These are phyloP conservation scores for Dromaius novaehollandiae DNA, from an alignment of 2,113 vertebrate species.

Conservation along the genomic window DNA sequence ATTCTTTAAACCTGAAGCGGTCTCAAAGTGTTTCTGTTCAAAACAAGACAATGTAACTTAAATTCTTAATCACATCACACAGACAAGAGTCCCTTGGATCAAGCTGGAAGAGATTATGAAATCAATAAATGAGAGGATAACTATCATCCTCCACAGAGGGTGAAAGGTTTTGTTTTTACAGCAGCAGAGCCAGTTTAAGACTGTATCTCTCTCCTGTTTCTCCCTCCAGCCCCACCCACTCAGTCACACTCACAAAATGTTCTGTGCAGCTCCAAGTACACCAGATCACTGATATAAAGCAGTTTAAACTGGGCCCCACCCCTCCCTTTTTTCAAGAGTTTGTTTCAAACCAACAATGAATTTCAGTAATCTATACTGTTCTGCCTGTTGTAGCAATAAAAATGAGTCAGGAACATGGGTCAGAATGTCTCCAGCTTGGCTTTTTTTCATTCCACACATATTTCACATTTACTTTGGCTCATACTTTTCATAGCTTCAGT, in stretches of 20 bases:
- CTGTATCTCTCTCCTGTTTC: neutral
- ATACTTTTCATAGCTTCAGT: neutral
- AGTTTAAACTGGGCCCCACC: neutral
- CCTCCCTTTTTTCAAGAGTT: neutral
- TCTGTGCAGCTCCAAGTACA: neutral
- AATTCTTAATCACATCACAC: neutral
- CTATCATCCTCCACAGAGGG: neutral
- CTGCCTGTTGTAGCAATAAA: neutral
- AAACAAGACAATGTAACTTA: neutral
- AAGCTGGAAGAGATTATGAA: neutral
- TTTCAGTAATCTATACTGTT: neutral
- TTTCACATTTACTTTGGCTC: neutral
- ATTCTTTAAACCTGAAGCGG: neutral
- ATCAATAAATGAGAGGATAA: neutral
- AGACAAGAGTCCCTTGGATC: neutral
- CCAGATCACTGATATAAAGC: neutral
- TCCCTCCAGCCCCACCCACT: neutral
- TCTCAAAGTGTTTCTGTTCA: neutral
- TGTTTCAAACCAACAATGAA: neutral
- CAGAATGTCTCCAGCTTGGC: neutral
- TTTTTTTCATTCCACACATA: neutral
- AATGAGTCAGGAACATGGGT: neutral
- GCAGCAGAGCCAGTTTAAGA: neutral
- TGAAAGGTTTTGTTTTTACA: neutral
- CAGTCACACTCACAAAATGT: neutral